Conservation (phyloP, 1,140 invertebrate genomes). For the Aricia agestis region DNA sequence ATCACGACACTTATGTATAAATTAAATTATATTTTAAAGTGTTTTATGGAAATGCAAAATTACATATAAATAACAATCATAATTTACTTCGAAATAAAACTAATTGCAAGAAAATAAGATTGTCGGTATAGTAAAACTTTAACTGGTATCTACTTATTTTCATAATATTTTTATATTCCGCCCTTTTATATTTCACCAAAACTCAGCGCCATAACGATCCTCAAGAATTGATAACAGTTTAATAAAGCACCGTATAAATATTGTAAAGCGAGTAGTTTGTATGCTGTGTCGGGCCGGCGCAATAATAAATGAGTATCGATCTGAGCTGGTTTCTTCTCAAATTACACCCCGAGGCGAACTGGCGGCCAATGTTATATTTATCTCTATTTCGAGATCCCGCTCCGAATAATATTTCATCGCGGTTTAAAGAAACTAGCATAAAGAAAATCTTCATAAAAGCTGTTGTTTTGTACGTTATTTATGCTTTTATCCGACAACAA, state of each 20-base stretch:
- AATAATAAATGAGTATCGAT: constrained; percentile 35
- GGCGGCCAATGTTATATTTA: constrained; percentile 9
- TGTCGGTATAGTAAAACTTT: too few species aligned
- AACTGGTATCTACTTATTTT: too few species aligned
- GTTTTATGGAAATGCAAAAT: too few species aligned
- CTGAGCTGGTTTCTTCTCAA: constrained; percentile 28
- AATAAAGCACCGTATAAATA: constrained; percentile 22
- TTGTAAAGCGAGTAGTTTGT: constrained; percentile 26
- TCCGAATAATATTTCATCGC: background rate
- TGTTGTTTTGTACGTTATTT: background rate
- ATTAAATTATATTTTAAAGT: too few species aligned
- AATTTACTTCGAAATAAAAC: too few species aligned
- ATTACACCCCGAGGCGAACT: constrained; percentile 16
- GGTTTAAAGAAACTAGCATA: constrained; percentile 1
- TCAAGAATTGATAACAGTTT: background rate
- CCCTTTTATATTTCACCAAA: background rate
- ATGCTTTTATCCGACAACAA: background rate
- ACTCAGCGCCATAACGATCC: background rate
- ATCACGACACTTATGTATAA: too few species aligned
- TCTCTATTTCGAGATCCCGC: constrained; percentile 1
- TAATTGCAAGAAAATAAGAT: too few species aligned
- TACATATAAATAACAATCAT: too few species aligned
- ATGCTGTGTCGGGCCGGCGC: constrained; percentile 23
- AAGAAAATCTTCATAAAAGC: background rate
- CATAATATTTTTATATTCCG: too few species aligned